phyloP scores from a whole-genome alignment of 2,113 vertebrate genomes.

The Caracal caracal region DNA sequence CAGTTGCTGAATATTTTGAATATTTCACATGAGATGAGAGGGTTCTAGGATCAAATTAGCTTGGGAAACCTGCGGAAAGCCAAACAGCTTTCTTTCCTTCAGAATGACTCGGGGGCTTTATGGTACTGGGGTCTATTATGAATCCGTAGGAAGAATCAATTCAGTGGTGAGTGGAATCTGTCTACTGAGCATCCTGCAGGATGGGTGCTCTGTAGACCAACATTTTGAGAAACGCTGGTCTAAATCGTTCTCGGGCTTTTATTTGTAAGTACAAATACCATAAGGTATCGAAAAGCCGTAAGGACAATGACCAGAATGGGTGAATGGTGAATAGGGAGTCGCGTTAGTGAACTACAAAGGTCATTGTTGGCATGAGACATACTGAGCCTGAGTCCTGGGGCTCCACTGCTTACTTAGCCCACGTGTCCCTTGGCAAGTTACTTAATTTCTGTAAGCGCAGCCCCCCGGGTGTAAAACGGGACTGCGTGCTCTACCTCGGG shows the following conservation, averaged over 20 bases:
- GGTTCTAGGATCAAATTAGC: not conserved
- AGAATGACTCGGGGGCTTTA: not conserved
- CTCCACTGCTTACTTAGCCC: not conserved
- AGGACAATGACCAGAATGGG: not conserved
- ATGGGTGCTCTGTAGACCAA: not conserved
- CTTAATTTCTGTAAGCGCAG: not conserved
- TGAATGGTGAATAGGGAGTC: no score
- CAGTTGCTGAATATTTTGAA: not conserved
- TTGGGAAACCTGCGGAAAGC: not conserved
- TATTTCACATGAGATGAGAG: not conserved
- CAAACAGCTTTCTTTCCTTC: not conserved
- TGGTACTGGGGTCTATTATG: accelerated
- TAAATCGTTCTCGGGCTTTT: not conserved
- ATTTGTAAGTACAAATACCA: not conserved
- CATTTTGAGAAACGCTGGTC: not conserved
- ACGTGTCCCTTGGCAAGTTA: not conserved
- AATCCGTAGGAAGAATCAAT: not conserved
- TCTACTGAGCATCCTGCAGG: not conserved
- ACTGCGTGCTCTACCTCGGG: accelerated
- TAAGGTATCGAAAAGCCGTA: not conserved
- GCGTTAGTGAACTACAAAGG: not conserved
- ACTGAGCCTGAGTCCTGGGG: not conserved
- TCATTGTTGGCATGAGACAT: not conserved
- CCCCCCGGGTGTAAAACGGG: no score
- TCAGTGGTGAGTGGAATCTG: not conserved